phyloP scores from a whole-genome alignment of 64 coral and sea anemone genomes.

The Catalaphyllia jardinei region DNA sequence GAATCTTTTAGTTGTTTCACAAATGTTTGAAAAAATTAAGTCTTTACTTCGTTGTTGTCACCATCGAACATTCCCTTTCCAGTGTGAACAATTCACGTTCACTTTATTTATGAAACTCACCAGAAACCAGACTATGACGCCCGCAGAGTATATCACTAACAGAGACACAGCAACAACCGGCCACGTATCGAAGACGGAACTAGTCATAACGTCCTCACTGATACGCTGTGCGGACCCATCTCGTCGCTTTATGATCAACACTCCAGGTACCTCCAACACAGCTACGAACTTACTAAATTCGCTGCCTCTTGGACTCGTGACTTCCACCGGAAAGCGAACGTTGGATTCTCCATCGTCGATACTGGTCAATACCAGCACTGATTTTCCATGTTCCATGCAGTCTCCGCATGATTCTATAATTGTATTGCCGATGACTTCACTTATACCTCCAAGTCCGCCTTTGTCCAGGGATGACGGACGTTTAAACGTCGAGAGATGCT shows the following conservation, averaged over 20 bases:
- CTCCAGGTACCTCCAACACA: slow-evolving; percentile 36
- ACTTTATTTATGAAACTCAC: slow-evolving; percentile 24
- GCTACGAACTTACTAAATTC: background rate
- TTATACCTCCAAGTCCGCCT: background rate
- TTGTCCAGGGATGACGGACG: background rate
- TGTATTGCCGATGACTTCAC: background rate
- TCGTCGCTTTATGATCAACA: background rate
- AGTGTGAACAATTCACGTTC: no score
- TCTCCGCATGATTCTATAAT: slow-evolving; percentile 15
- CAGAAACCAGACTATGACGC: slow-evolving; percentile 38
- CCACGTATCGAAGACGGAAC: slow-evolving; percentile 33
- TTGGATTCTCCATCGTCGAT: background rate
- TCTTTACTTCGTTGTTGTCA: no score
- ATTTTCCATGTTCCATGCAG: background rate
- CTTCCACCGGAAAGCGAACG: background rate
- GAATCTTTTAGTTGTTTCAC: no score
- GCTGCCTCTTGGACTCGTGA: background rate
- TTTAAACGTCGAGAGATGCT: background rate
- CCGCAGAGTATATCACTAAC: background rate
- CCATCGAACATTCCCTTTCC: no score
- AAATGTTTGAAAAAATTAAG: no score
- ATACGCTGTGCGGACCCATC: background rate
- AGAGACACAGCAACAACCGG: slow-evolving; percentile 15
- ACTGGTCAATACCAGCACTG: background rate
- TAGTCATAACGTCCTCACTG: slow-evolving; percentile 11